Conservation (phyloP, 2,888 invertebrate species). For the Eristalis intricaria region DNA sequence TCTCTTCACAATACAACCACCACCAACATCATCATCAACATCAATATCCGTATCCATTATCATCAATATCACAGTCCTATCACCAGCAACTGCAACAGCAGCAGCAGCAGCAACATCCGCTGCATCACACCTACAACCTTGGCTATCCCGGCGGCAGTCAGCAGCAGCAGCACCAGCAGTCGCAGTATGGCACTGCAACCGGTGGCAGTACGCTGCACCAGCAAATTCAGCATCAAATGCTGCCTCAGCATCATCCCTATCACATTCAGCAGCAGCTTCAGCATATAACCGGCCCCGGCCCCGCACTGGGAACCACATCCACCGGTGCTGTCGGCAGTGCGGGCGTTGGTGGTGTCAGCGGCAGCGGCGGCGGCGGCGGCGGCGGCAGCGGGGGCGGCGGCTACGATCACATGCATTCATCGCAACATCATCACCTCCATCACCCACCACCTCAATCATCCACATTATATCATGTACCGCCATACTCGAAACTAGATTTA, state of each 20-base stretch:
- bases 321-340: constrained; percentile 77
- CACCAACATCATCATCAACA: constrained; percentile 59
- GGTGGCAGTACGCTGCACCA: constrained; percentile 55
- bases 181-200: constrained; percentile 74
- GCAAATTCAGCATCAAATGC: constrained; percentile 74
- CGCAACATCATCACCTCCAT: constrained; percentile 74
- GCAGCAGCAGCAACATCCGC: constrained; percentile 73
- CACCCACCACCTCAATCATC: constrained; percentile 74
- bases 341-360: constrained; percentile 75
- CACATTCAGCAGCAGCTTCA: constrained; percentile 80
- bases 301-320: constrained; percentile 73
- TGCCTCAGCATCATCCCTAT: constrained; percentile 80
- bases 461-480: constrained; percentile 74
- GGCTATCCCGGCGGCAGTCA: constrained; percentile 30
- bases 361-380: constrained; percentile 37
- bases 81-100: constrained; percentile 74
- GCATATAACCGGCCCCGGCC: constrained; percentile 78
- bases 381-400: constrained; percentile 54
- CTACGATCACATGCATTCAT: constrained; percentile 76
- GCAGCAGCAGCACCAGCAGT: constrained; percentile 22
- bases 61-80: constrained; percentile 67
- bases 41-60: constrained; percentile 70
- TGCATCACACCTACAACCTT: constrained; percentile 44
- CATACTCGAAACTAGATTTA: constrained; percentile 82
- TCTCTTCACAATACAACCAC: constrained; percentile 78